Percentiles rank a stretch among this genome's conserved stretches.
Conservation (phyloP, 2,797 vertebrate genomes). For the Podarcis siculus region DNA sequence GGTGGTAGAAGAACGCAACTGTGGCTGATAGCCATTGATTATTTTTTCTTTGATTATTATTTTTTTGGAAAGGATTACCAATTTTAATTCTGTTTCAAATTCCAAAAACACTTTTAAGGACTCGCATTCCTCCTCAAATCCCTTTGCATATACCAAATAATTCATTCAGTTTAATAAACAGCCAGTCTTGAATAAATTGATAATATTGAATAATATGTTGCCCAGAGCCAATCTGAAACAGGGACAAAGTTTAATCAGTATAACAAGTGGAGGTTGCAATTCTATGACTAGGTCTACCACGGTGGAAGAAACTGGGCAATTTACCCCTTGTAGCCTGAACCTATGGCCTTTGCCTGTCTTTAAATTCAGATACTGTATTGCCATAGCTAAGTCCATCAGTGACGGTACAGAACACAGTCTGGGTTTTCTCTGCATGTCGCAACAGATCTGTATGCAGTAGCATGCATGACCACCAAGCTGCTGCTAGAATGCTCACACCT, state of each 20-base stretch:
- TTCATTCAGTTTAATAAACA: background rate
- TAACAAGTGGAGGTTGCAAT: background rate
- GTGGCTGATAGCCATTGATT: no score
- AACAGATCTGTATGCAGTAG: conserved; percentile 73
- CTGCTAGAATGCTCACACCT: conserved; percentile 68
- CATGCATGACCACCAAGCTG: conserved; percentile 78
- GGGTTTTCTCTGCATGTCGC: background rate
- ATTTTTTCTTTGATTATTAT: no score
- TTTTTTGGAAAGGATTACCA: background rate
- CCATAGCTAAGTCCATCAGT: background rate
- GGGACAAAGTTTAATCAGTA: background rate
- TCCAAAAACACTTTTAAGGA: no score
- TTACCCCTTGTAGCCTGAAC: background rate
- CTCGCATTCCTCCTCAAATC: background rate
- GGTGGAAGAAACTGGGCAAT: no score
- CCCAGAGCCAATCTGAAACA: background rate
- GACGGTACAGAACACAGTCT: no score
- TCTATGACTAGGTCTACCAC: background rate
- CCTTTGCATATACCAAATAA: background rate
- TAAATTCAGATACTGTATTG: background rate
- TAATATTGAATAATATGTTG: background rate
- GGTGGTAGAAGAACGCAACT: no score
- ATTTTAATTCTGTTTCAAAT: background rate
- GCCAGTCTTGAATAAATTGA: background rate
- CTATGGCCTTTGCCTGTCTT: background rate